Evolutionary conservation across 2,113 vertebrate genomes (phyloP), one percentile per base, ranked within the genome.

Genomic region (Hypomesus transpacificus): DNA sequence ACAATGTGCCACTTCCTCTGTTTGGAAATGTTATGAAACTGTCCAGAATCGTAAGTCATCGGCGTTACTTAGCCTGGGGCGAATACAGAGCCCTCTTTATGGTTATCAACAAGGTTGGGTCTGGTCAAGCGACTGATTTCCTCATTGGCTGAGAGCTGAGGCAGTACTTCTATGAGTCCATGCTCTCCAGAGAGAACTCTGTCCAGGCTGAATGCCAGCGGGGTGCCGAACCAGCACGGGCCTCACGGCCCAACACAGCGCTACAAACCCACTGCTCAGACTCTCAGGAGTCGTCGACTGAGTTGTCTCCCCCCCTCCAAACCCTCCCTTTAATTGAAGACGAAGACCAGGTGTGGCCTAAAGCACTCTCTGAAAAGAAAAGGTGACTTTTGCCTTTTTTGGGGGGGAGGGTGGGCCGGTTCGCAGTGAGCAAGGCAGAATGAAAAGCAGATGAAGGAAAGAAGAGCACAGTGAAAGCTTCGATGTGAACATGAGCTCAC

Each of bases 401-500:
- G 11, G 39, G 39, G 2, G 39, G 69, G 17, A 82, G 77, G 79
- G 73, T 74, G 73, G 62, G 70, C 68, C 76, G 61, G 28, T 77
- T 84, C 74, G 70, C 75, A 70, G 56, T 73, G 72, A 79, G 61
- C 28, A 68, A 72, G 24, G 71, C 69, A 28, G 60, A 86, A 85
- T 85, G 66, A 83, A 60, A 85, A 88, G 82, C 87, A 90, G 83
- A 86, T 87, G 83, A 71, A 26, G 59, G 80, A 8, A 3, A 53
- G 66, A 83, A 67, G 71, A 26, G 2, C 24, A 26, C 1, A 2
- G 24, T 26, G 24, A 82, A 79, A 76, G 72, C 77, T 76, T 70
- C 64, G 84, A 85, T 82, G 82, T 86, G 80, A 77, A 77, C 81
- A 83, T 76, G 77, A 83, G 82, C 84, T 83, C 81, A 80, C 70